These are phyloP conservation scores for Zaprionus bogoriensis DNA, from an alignment of 2,888 invertebrate species.

Conservation along the genomic window DNA sequence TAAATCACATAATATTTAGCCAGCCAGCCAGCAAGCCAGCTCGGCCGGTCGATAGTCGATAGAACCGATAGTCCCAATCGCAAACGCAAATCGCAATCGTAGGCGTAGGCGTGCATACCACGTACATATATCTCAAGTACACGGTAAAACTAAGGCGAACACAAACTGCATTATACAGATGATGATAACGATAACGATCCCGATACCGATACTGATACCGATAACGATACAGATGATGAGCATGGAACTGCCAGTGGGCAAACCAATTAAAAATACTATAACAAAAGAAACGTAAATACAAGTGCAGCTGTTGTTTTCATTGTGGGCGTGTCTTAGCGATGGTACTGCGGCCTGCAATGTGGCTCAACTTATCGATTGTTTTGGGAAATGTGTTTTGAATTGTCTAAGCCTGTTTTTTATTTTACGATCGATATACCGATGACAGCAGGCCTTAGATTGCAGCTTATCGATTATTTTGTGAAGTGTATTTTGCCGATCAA, in stretches of 20 bases:
- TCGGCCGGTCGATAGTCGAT: conserved; percentile 15
- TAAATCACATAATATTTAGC: conserved; percentile 13
- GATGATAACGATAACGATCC: conserved; percentile 27
- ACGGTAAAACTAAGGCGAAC: conserved; percentile 22
- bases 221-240: conserved; percentile 27
- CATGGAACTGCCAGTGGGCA: conserved; percentile 40
- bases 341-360: not conserved
- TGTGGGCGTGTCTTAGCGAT: not conserved
- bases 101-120: conserved; percentile 22
- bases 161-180: conserved; percentile 13
- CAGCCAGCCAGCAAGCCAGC: conserved; percentile 13
- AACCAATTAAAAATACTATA: conserved; percentile 47
- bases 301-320: conserved; percentile 30
- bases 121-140: conserved; percentile 43
- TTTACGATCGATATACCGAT: too few species aligned
- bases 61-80: not conserved
- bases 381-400: too few species aligned
- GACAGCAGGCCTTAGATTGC: too few species aligned
- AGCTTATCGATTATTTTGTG: too few species aligned
- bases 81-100: conserved; percentile 3
- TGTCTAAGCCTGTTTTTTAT: too few species aligned
- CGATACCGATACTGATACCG: conserved; percentile 16
- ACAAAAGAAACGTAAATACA: conserved; percentile 46
- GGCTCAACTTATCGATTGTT: too few species aligned
- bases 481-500: too few species aligned